Percentiles rank a stretch among this genome's conserved stretches.
These are phyloP conservation scores for Myiopsitta monachus DNA, from an alignment of 2,113 vertebrate species.

Conservation along the genomic window DNA sequence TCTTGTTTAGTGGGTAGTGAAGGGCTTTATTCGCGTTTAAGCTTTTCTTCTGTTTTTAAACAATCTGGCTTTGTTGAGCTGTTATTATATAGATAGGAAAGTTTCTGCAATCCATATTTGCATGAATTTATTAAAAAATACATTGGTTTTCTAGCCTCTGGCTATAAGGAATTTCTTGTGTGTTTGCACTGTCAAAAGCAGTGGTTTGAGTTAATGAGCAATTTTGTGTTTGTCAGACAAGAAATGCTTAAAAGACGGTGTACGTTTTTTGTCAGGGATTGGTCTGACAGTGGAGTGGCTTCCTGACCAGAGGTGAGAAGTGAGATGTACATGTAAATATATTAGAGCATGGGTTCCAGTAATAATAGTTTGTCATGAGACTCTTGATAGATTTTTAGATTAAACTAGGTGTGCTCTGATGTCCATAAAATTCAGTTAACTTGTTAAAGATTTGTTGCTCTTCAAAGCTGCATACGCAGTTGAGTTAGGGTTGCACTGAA, in stretches of 20 bases:
- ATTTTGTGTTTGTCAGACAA: background rate
- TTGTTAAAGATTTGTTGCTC: background rate
- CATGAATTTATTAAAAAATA: background rate
- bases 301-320: background rate
- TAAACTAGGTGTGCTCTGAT: background rate
- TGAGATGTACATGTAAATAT: background rate
- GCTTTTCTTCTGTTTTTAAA: background rate
- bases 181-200: background rate
- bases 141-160: background rate
- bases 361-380: background rate
- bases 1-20: background rate
- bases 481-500: background rate
- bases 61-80: background rate
- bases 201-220: background rate
- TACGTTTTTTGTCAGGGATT: background rate
- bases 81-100: background rate
- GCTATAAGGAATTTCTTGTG: background rate
- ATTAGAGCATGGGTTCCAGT: background rate
- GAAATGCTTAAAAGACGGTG: background rate
- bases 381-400: background rate
- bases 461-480: background rate
- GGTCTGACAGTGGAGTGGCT: background rate
- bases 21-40: background rate
- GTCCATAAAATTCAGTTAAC: background rate
- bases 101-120: background rate